phyloP scores from a whole-genome alignment of 2,888 invertebrate genomes.

The Polyploca ridens region DNA sequence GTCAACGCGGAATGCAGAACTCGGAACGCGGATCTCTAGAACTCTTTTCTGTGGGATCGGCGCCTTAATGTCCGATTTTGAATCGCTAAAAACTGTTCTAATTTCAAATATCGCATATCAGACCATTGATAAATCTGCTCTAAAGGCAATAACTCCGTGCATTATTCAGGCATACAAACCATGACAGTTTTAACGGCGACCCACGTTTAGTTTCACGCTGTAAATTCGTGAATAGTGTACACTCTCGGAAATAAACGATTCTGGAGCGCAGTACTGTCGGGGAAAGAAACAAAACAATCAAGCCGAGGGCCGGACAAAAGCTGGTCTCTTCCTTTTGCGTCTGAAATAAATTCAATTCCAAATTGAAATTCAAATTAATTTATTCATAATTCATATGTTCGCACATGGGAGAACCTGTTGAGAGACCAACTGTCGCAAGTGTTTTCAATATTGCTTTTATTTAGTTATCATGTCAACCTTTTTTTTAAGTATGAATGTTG shows the following conservation, averaged over 20 bases:
- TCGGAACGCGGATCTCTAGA: no score
- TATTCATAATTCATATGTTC: conserved; percentile 5
- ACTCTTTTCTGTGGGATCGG: no score
- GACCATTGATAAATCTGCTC: neutral
- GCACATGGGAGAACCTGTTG: neutral
- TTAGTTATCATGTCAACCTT: neutral
- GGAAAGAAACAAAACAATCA: conserved; percentile 37
- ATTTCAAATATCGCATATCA: no score
- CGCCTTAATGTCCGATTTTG: no score
- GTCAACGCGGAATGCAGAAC: no score
- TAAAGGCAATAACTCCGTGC: neutral
- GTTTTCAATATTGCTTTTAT: neutral
- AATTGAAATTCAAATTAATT: conserved; percentile 1
- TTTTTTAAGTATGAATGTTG: neutral
- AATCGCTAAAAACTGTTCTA: no score
- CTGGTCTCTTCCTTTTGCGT: neutral
- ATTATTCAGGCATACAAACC: conserved; percentile 16
- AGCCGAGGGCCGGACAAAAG: conserved; percentile 33
- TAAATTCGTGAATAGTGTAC: conserved; percentile 26
- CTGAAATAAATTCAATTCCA: neutral
- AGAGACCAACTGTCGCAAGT: neutral
- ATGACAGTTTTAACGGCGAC: conserved; percentile 15
- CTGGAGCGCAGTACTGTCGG: conserved; percentile 12
- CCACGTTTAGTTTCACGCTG: conserved; percentile 14
- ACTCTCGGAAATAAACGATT: conserved; percentile 38